Evolutionary conservation across 2,797 vertebrate genomes (phyloP).

Genomic region (Sebastes hubbsi): DNA sequence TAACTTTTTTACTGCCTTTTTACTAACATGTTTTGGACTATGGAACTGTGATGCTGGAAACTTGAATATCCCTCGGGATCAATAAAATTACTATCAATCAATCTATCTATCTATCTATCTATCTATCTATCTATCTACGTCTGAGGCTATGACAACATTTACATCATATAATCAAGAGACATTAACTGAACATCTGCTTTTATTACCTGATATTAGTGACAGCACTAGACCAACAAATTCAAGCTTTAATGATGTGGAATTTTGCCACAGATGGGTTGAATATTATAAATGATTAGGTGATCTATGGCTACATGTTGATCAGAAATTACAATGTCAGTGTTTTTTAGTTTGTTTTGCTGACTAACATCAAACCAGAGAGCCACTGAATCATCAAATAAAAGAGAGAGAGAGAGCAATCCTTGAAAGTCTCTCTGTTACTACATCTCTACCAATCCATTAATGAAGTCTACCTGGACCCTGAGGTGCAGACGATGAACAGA

Average conservation of each 20-base stretch:
- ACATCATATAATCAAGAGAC: neutral
- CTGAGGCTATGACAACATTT: neutral
- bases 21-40: too few species aligned
- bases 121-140: too few species aligned
- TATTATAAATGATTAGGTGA: neutral
- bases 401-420: neutral
- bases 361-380: neutral
- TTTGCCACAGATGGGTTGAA: neutral
- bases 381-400: neutral
- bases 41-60: too few species aligned
- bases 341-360: neutral
- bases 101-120: too few species aligned
- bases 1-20: too few species aligned
- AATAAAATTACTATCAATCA: too few species aligned
- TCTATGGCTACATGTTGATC: neutral
- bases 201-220: neutral
- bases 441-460: constrained; percentile 43
- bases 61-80: too few species aligned
- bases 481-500: constrained; percentile 9
- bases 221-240: neutral
- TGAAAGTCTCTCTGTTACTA: neutral
- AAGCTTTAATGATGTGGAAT: too few species aligned
- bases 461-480: constrained; percentile 23
- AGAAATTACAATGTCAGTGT: neutral
- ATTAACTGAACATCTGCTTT: neutral